Percentiles rank a stretch among this genome's conserved stretches.
These are phyloP conservation scores for Lates japonicus DNA, from an alignment of 2,797 vertebrate species.

Conservation along the genomic window DNA sequence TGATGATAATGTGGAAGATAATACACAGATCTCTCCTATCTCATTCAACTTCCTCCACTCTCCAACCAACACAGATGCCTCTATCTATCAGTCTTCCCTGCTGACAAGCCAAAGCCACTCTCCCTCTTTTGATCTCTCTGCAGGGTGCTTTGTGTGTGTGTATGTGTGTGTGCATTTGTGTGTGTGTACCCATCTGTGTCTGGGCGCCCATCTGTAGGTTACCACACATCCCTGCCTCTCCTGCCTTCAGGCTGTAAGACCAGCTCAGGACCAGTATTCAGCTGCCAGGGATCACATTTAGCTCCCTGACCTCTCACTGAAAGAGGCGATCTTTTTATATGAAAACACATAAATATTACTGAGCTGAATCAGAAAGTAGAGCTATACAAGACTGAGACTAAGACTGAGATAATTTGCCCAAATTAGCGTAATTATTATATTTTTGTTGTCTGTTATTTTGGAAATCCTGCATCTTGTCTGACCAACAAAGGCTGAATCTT, in stretches of 20 bases:
- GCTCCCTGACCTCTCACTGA: background rate
- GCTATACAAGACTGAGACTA: background rate
- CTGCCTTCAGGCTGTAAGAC: conserved; percentile 43
- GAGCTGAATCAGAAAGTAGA: background rate
- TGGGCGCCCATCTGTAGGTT: conserved; percentile 54
- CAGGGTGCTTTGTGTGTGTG: conserved; percentile 41
- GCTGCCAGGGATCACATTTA: conserved; percentile 7
- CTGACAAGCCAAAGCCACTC: conserved; percentile 56
- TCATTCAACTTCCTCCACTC: conserved; percentile 23
- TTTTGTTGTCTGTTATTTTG: background rate
- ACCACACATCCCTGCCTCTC: conserved; percentile 30
- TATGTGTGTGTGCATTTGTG: conserved; percentile 40
- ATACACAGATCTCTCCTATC: conserved; percentile 9
- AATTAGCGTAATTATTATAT: background rate
- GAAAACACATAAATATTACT: background rate
- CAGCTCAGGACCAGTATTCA: conserved; percentile 17
- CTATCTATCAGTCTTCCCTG: conserved; percentile 56
- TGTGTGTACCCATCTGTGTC: conserved; percentile 53
- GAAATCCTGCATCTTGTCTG: background rate
- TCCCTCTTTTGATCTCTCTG: conserved; percentile 43
- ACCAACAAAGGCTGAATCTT: background rate
- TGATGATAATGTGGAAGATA: conserved; percentile 1
- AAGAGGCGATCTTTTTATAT: background rate
- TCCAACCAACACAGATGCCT: conserved; percentile 56
- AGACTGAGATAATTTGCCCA: background rate